A percentile compares a stretch with the other conserved stretches of the same genome.
Conservation (phyloP, 2,113 vertebrate genomes). For the Eudorcas thomsonii region DNA sequence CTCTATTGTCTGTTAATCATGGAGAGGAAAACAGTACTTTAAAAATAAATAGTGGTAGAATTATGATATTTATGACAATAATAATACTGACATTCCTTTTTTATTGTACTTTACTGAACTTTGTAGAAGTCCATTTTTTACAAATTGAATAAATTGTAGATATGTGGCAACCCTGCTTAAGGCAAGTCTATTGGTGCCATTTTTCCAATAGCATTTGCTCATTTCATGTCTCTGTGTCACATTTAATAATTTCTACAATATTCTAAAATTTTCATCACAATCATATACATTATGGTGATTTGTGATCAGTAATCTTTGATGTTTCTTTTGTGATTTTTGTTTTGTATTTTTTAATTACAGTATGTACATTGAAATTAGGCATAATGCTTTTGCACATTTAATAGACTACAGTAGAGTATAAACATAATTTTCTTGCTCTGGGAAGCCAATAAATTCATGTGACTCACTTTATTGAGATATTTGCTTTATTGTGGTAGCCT, state of each 20-base stretch:
- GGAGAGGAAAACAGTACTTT: not conserved
- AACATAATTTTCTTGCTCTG: not conserved
- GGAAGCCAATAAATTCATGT: not conserved
- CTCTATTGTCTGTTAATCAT: not conserved
- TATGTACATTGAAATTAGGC: not conserved
- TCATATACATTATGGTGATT: not conserved
- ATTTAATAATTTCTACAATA: not conserved
- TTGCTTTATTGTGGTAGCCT: not conserved
- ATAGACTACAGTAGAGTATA: not conserved
- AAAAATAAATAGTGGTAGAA: not conserved
- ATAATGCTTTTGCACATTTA: not conserved
- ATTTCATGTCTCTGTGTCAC: not conserved
- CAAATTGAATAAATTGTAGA: not conserved
- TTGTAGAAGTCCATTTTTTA: not conserved
- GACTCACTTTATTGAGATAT: not conserved
- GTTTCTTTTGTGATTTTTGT: not conserved
- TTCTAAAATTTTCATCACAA: not conserved
- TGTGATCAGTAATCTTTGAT: not conserved
- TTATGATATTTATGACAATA: not conserved
- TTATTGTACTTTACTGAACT: not conserved
- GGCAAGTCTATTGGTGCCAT: not conserved
- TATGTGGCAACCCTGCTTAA: not conserved
- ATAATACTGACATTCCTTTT: not conserved
- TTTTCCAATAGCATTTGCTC: not conserved
- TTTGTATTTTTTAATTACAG: not conserved